phyloP scores from a whole-genome alignment of 2,888 invertebrate genomes.

The Agrenia bidenticulata region DNA sequence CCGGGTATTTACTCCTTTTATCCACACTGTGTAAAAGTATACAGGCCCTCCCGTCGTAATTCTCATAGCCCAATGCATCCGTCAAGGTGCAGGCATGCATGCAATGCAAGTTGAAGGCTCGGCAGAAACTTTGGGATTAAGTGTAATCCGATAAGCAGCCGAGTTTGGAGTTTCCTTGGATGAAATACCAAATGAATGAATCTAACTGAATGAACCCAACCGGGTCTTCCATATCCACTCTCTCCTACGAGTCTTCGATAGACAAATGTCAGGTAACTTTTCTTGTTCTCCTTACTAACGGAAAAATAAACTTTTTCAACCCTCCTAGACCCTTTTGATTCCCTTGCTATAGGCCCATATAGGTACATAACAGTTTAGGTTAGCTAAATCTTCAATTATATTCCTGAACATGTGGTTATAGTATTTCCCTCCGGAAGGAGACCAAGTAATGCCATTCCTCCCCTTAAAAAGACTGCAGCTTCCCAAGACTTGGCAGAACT shows the following conservation, averaged over 20 bases:
- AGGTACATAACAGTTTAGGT: no score
- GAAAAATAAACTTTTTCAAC: no score
- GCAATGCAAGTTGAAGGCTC: constrained; percentile 11
- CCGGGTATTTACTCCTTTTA: constrained; percentile 1
- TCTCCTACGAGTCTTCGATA: not conserved
- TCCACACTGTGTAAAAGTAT: not conserved
- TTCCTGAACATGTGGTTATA: no score
- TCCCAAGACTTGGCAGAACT: no score
- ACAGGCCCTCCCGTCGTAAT: not conserved
- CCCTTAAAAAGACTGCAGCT: no score
- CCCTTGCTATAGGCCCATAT: no score
- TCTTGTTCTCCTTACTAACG: not conserved
- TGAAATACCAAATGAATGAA: constrained; percentile 11
- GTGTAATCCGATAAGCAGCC: constrained; percentile 13
- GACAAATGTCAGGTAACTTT: constrained; percentile 1
- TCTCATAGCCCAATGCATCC: not conserved
- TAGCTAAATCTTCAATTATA: no score
- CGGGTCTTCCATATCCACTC: no score
- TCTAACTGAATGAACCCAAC: constrained; percentile 1
- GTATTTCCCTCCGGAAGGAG: no score
- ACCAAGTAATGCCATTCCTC: no score
- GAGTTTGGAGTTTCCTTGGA: constrained; percentile 1
- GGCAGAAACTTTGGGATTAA: constrained; percentile 10
- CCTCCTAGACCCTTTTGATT: no score
- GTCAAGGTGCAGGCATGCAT: constrained; percentile 9